Evolutionary conservation across 1,140 invertebrate genomes (phyloP).

Genomic region (Drosophila fuyamai): DNA sequence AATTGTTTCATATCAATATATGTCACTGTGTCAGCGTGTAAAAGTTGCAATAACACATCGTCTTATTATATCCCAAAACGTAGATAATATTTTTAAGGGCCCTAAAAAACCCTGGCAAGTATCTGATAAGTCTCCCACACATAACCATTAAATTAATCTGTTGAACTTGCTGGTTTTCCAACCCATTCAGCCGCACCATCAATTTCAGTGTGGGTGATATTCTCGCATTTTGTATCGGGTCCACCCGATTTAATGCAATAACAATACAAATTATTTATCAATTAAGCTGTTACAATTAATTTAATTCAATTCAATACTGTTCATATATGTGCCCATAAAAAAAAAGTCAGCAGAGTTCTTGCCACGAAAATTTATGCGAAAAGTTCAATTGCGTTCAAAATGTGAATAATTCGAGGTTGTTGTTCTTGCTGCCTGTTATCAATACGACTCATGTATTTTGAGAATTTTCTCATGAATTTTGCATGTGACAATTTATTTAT

Average conservation of each 20-base stretch:
- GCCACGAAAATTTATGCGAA: conserved; percentile 64
- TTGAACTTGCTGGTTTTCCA: background rate
- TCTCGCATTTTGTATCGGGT: conserved; percentile 14
- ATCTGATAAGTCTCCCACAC: conserved; percentile 8
- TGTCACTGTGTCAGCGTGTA: conserved; percentile 28
- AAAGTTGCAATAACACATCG: background rate
- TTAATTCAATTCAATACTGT: conserved; percentile 50
- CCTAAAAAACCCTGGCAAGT: background rate
- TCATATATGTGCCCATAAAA: conserved; percentile 1
- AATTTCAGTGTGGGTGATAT: conserved; percentile 11
- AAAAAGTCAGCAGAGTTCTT: conserved; percentile 1
- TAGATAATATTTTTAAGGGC: conserved; percentile 19
- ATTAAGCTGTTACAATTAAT: conserved; percentile 70
- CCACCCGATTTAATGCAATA: conserved; percentile 60
- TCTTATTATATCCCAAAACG: background rate
- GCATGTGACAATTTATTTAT: conserved; percentile 80
- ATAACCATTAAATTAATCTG: conserved; percentile 17
- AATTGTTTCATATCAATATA: conserved; percentile 13
- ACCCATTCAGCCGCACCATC: conserved; percentile 1
- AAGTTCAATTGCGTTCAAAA: conserved; percentile 81
- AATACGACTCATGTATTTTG: conserved; percentile 26
- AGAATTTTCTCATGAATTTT: conserved; percentile 72
- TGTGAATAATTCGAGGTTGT: conserved; percentile 73
- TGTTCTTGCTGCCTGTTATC: conserved; percentile 44
- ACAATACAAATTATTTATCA: conserved; percentile 77